Percentiles rank a stretch among this genome's conserved stretches.
These are phyloP conservation scores for Syngnathus scovelli DNA, from an alignment of 2,113 vertebrate genomes.

Conservation along the genomic window DNA sequence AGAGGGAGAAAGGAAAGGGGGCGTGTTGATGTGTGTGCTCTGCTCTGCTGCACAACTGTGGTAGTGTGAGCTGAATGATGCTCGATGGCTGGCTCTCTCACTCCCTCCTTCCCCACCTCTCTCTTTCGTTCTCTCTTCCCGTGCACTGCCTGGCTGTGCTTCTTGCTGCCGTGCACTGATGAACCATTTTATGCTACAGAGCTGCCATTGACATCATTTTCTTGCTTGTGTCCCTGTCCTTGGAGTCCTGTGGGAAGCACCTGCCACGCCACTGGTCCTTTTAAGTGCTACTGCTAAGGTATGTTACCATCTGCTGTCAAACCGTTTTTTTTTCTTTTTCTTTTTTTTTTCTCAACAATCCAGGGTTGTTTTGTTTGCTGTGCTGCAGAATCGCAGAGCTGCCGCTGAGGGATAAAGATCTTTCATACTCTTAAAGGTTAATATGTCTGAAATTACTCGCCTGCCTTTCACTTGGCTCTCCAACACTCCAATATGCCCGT, in stretches of 20 bases:
- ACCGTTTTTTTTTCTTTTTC: constrained; percentile 18
- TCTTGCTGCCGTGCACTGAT: constrained; percentile 68
- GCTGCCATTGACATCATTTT: constrained; percentile 52
- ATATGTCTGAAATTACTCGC: constrained; percentile 25
- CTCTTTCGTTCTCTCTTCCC: constrained; percentile 38
- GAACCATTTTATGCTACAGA: constrained; percentile 72
- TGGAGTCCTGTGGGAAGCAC: constrained; percentile 65
- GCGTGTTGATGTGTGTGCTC: constrained; percentile 67
- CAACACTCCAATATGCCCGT: constrained; percentile 14
- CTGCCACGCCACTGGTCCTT: constrained; percentile 43
- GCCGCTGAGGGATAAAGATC: constrained; percentile 40
- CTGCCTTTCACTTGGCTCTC: constrained; percentile 5
- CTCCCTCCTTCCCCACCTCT: constrained; percentile 31
- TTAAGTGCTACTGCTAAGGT: constrained; percentile 53
- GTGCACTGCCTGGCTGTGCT: constrained; percentile 64
- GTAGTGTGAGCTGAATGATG: constrained; percentile 72
- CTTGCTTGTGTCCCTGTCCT: constrained; percentile 51
- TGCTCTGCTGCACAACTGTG: constrained; percentile 61
- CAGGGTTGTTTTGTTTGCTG: constrained; percentile 41
- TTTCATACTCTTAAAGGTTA: constrained; percentile 25
- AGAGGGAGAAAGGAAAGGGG: constrained; percentile 47
- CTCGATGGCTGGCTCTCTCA: constrained; percentile 55
- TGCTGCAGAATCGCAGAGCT: constrained; percentile 56
- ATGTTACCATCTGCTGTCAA: constrained; percentile 54
- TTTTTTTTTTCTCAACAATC: constrained; percentile 37